Evolutionary conservation across 2,797 vertebrate genomes (phyloP).

Genomic region (Luscinia megarhynchos): DNA sequence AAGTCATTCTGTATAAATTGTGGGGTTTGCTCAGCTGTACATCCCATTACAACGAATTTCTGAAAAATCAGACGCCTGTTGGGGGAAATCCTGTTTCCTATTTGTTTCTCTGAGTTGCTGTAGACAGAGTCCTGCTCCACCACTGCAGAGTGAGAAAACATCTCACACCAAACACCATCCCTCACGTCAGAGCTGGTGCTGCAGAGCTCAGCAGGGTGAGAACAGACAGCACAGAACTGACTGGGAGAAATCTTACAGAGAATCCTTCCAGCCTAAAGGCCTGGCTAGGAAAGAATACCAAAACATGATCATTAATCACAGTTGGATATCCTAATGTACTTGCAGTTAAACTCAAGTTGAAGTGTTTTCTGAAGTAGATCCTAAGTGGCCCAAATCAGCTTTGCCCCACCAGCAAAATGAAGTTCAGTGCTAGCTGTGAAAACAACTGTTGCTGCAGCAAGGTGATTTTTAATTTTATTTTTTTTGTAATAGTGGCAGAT

Average conservation of each 20-base stretch:
- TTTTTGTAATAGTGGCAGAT: not conserved
- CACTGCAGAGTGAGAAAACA: fast-evolving
- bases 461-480: not conserved
- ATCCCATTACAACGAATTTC: not conserved
- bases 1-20: not conserved
- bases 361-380: not conserved
- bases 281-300: not conserved
- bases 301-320: not conserved
- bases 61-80: not conserved
- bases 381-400: not conserved
- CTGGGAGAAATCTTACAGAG: not conserved
- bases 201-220: not conserved
- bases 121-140: not conserved
- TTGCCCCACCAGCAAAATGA: not conserved
- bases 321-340: not conserved
- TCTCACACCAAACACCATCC: not conserved
- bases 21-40: not conserved
- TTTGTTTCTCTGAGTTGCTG: not conserved
- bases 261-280: not conserved
- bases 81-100: conserved; percentile 52
- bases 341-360: not conserved
- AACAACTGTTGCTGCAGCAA: not conserved
- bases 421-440: not conserved
- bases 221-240: not conserved
- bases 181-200: fast-evolving